Percentiles rank a stretch among this genome's conserved stretches.
Conservation (phyloP, 2,797 vertebrate species). For the Anas acuta region DNA sequence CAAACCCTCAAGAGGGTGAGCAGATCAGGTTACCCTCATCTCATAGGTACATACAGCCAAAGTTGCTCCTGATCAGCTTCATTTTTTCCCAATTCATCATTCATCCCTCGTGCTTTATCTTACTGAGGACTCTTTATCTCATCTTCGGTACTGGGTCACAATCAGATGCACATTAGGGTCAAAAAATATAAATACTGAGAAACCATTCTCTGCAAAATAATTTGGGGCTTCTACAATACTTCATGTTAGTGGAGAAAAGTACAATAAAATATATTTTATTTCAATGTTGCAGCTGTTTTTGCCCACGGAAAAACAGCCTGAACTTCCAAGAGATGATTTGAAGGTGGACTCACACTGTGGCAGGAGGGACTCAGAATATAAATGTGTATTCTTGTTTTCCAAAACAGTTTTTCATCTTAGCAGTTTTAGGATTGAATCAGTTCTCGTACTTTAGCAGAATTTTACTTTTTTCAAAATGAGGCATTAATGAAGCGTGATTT, state of each 20-base stretch:
- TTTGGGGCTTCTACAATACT: background rate
- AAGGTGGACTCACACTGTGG: background rate
- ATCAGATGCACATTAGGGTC: background rate
- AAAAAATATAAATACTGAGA: too few relatives aligned
- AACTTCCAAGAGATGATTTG: background rate
- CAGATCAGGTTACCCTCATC: background rate
- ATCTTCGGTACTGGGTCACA: background rate
- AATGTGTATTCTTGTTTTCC: background rate
- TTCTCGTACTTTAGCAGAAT: background rate
- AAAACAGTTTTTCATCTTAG: background rate
- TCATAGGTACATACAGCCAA: background rate
- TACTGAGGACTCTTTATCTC: background rate
- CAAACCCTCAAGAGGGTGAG: background rate
- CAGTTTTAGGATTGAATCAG: background rate
- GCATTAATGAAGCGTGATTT: background rate
- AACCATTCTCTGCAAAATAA: background rate
- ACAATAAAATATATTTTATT: background rate
- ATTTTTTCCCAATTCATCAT: background rate
- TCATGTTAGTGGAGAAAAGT: background rate
- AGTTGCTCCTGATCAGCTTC: background rate
- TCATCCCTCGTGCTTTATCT: background rate
- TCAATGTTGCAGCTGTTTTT: background rate
- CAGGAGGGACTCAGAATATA: background rate
- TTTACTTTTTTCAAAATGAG: background rate
- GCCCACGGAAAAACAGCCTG: background rate